Evolutionary conservation across 2,113 vertebrate species (phyloP).

Genomic region (Pangasianodon gigas): DNA sequence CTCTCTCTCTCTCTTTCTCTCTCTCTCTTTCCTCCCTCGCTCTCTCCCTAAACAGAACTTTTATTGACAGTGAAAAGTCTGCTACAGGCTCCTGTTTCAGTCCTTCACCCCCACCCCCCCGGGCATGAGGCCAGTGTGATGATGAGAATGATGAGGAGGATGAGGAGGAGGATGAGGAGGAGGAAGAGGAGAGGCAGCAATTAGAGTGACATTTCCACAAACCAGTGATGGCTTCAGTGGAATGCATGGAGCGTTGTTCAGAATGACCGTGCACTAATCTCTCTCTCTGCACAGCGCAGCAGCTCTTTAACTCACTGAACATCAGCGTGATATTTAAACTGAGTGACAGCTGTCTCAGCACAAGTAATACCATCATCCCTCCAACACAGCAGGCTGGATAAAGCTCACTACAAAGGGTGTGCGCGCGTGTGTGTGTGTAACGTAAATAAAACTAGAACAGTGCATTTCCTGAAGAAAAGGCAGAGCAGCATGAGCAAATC

Average conservation of each 20-base stretch:
- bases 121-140: conserved; percentile 26
- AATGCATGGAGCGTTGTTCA: conserved; percentile 10
- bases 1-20: not conserved
- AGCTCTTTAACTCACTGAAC: not conserved
- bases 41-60: not conserved
- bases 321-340: conserved; percentile 14
- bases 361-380: conserved; percentile 15
- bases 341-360: conserved; percentile 23
- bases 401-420: conserved; percentile 6
- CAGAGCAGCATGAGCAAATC: not conserved
- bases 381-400: not conserved
- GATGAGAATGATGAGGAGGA: conserved; percentile 4
- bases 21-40: not conserved
- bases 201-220: conserved; percentile 35
- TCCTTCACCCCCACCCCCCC: not conserved
- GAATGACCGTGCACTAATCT: not conserved
- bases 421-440: conserved; percentile 6
- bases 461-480: not conserved
- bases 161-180: conserved; percentile 10
- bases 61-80: conserved; percentile 19
- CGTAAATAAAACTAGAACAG: not conserved
- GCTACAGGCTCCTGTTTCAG: not conserved
- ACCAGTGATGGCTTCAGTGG: conserved; percentile 15
- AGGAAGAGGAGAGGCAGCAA: not conserved
- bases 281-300: not conserved